Conservation (phyloP, 1,140 invertebrate species). For the Cherax quadricarinatus region DNA sequence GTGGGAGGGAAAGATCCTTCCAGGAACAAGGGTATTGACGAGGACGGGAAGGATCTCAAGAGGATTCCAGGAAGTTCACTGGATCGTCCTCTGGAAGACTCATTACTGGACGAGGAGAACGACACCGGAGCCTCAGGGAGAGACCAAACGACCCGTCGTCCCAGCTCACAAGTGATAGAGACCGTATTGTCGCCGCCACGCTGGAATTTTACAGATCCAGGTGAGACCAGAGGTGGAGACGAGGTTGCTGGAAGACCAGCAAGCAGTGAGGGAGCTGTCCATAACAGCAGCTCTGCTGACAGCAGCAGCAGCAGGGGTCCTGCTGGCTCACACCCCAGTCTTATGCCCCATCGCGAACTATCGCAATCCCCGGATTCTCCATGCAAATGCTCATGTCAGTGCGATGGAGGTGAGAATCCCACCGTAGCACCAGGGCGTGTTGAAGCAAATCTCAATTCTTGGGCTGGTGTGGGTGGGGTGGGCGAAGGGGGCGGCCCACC, state of each 20-base stretch:
- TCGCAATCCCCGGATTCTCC: slow-evolving; percentile 62
- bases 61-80: slow-evolving; percentile 48
- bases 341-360: slow-evolving; percentile 60
- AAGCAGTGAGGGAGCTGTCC: background rate
- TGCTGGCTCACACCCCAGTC: slow-evolving; percentile 39
- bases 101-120: slow-evolving; percentile 43
- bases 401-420: slow-evolving; percentile 60
- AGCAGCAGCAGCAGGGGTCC: slow-evolving; percentile 11
- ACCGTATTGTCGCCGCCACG: background rate
- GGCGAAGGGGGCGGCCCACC: background rate
- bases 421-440: slow-evolving; percentile 62
- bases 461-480: slow-evolving; percentile 3
- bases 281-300: slow-evolving; percentile 23
- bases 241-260: background rate
- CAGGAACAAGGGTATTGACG: slow-evolving; percentile 40
- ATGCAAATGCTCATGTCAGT: slow-evolving; percentile 68
- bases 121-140: background rate
- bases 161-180: background rate
- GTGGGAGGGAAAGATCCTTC: slow-evolving; percentile 26
- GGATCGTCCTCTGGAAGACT: slow-evolving; percentile 41
- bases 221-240: no score
- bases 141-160: background rate
- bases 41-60: slow-evolving; percentile 35
- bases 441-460: slow-evolving; percentile 65
- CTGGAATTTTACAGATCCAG: no score